These are phyloP conservation scores for Dinocampus coccinellae DNA, from an alignment of 2,888 invertebrate genomes.

Conservation along the genomic window DNA sequence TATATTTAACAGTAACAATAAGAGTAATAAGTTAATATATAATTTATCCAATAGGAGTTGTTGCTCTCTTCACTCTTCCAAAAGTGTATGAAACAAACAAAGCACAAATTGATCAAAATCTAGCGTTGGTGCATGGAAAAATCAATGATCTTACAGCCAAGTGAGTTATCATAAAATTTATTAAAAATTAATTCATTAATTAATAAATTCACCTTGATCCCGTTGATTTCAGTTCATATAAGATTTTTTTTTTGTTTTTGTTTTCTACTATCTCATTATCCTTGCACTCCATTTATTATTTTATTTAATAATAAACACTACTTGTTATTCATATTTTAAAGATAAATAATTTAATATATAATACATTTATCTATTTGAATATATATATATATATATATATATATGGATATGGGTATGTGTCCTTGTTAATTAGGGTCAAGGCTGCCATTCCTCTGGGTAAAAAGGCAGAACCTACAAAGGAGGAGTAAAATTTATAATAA, in stretches of 20 bases:
- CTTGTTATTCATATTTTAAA: background rate
- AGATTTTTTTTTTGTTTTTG: background rate
- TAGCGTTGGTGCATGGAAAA: conserved; percentile 89
- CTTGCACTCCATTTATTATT: background rate
- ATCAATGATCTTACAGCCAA: conserved; percentile 90
- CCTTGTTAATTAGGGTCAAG: conserved; percentile 78
- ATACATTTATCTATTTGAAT: conserved; percentile 41
- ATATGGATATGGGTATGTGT: too few species aligned
- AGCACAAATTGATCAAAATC: conserved; percentile 91
- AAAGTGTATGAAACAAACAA: conserved; percentile 97
- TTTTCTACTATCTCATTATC: background rate
- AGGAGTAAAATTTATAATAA: conserved; percentile 75
- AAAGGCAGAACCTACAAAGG: conserved; percentile 87
- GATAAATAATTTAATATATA: background rate
- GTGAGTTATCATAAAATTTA: conserved; percentile 73
- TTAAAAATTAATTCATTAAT: background rate
- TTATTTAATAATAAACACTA: background rate
- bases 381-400: too few species aligned
- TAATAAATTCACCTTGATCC: background rate
- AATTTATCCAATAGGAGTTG: too few species aligned
- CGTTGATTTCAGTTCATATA: background rate
- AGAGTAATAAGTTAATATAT: conserved; percentile 61
- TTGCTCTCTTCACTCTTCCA: conserved; percentile 94
- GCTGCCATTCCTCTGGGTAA: conserved; percentile 91
- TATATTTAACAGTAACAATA: conserved; percentile 25